Conservation (phyloP, 2,113 vertebrate genomes). For the Nycticryphes semicollaris region DNA sequence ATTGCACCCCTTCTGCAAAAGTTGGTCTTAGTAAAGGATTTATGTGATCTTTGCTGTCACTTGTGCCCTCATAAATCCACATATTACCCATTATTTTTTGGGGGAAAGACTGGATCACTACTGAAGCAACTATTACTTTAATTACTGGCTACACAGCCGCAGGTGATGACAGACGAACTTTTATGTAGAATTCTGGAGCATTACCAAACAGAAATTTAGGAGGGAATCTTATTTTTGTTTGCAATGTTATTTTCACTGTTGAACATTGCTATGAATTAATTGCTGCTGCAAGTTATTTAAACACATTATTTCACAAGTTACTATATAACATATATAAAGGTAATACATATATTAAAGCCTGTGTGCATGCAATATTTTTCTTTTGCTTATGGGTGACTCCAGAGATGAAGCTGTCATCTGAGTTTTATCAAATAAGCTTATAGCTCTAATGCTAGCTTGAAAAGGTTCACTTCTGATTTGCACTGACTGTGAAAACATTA, state of each 20-base stretch:
- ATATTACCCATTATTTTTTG: background rate
- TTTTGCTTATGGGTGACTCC: background rate
- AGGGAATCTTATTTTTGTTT: background rate
- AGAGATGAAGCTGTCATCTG: background rate
- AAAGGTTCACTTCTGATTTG: background rate
- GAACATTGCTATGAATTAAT: background rate
- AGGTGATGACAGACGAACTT: background rate
- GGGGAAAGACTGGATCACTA: background rate
- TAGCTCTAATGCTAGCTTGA: background rate
- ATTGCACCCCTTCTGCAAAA: background rate
- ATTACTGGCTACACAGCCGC: background rate
- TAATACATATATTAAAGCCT: background rate
- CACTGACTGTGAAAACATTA: background rate
- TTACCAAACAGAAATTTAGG: background rate
- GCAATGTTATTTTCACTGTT: background rate
- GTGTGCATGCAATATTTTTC: background rate
- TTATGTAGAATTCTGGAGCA: background rate
- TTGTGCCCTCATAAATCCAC: background rate
- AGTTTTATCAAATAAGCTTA: background rate
- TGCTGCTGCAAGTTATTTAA: background rate
- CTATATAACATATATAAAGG: background rate
- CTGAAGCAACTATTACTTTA: background rate
- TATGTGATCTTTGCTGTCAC: background rate
- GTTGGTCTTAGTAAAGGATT: background rate
- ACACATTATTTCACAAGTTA: background rate